Evolutionary conservation across 2,888 invertebrate species (phyloP), one percentile per base, ranked within the genome.

Genomic region (Caenorhabditis sp.): DNA sequence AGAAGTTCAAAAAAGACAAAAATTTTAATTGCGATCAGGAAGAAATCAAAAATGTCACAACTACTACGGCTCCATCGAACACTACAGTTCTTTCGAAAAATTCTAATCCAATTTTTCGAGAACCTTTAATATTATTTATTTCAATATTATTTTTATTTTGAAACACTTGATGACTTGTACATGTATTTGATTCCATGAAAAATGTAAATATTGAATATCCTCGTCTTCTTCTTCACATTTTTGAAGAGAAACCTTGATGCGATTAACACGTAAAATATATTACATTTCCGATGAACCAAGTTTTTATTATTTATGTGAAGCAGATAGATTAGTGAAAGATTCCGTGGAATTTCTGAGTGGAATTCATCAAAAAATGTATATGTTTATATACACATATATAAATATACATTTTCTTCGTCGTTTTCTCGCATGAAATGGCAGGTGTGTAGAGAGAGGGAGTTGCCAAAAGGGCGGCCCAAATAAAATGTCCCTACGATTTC

Each of bases 261-360:
- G 43, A 43, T 43, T 43, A 43, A 31, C 31, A 31, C 31, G 5
- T 31, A 4, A 31, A 31, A 17, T 43, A 17, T 43, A 43, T 43
- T 43, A 17, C 43, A 43, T 43, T 43, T 43, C 43, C 43, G 43
- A 43, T 43, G 43, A 43, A 43, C 43, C 43, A 43, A 43, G 43
- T 43, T 43, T 10, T 43, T 43, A 43, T 43, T 43, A 43, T 43
- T 43, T 43, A 43, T 43, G 43, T 43, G 17, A 43, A 43, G 43
- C 43, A 17, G 43, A 43, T 43, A 43, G 43, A 43, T 43, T 43
- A 43, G 43, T 43, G 14, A 17, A 43, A 43, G 62, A 63, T 73
- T 65, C 61, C 73, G 73, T 73, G 73, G 73, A 73, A 73, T 73
- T 73, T 68, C 68, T 73, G 68, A 73, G 68, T 56, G 31, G 72